Evolutionary conservation across 2,797 vertebrate genomes (phyloP).

Genomic region (Balearica regulorum): DNA sequence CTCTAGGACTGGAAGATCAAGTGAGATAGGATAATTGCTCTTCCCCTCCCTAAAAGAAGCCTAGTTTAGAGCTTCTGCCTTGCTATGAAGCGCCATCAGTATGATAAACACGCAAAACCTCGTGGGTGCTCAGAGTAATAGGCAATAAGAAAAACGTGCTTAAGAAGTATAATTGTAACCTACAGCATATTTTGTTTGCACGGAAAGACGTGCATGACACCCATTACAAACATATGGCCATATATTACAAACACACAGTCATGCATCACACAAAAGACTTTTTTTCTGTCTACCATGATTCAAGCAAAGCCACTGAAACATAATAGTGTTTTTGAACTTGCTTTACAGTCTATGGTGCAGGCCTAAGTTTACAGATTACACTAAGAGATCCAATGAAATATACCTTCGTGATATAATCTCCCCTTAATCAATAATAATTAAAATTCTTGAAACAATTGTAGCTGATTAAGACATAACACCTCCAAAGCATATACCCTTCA

Average conservation of each 20-base stretch:
- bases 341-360: not conserved
- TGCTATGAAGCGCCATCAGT: not conserved
- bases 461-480: not conserved
- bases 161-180: not conserved
- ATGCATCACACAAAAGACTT: not conserved
- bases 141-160: not conserved
- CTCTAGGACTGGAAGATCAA: not conserved
- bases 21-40: not conserved
- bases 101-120: not conserved
- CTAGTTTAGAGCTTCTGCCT: not conserved
- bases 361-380: not conserved
- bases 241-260: not conserved
- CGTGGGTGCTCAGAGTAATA: not conserved
- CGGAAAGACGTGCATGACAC: not conserved
- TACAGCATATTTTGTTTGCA: not conserved
- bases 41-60: not conserved
- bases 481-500: not conserved
- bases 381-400: not conserved
- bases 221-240: not conserved
- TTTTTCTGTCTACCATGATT: not conserved
- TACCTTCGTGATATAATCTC: not conserved
- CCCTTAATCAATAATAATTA: not conserved
- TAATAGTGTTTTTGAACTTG: accelerated
- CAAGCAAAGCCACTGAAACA: not conserved
- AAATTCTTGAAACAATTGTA: not conserved